Percentiles rank a stretch among this genome's conserved stretches.
phyloP scores from a whole-genome alignment of 2,113 vertebrate genomes.

The Rallus limicola region DNA sequence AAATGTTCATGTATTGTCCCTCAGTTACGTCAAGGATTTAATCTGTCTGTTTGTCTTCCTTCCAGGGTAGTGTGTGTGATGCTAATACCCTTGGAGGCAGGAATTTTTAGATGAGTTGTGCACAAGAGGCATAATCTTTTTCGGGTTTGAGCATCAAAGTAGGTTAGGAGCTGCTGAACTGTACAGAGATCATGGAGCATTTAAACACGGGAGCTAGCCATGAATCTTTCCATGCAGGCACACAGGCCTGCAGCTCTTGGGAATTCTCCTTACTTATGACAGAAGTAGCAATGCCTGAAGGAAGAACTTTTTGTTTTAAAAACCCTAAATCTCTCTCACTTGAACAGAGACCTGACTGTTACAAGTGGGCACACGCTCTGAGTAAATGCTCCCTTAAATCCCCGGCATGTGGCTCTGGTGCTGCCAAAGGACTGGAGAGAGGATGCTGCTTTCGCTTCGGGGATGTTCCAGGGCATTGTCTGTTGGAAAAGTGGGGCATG shows the following conservation, averaged over 20 bases:
- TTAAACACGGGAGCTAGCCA: background rate
- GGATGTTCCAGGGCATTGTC: background rate
- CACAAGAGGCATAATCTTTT: background rate
- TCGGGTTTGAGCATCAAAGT: background rate
- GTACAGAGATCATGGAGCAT: background rate
- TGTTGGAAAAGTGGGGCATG: background rate
- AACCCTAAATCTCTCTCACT: background rate
- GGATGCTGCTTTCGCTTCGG: accelerated
- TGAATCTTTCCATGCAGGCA: background rate
- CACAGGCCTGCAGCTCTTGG: background rate
- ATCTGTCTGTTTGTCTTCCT: background rate
- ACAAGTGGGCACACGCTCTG: background rate
- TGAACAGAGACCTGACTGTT: background rate
- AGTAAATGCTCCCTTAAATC: background rate
- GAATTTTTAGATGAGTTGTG: background rate
- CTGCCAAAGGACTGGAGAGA: background rate
- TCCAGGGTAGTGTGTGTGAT: background rate
- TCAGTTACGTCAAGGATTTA: background rate
- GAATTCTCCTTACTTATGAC: background rate
- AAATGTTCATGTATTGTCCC: background rate
- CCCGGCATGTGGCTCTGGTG: background rate
- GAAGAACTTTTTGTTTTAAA: background rate
- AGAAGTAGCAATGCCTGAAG: background rate
- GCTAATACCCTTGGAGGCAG: background rate
- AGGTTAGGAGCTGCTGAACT: background rate